Conservation (phyloP, 2,797 vertebrate genomes). For the Falco cherrug region DNA sequence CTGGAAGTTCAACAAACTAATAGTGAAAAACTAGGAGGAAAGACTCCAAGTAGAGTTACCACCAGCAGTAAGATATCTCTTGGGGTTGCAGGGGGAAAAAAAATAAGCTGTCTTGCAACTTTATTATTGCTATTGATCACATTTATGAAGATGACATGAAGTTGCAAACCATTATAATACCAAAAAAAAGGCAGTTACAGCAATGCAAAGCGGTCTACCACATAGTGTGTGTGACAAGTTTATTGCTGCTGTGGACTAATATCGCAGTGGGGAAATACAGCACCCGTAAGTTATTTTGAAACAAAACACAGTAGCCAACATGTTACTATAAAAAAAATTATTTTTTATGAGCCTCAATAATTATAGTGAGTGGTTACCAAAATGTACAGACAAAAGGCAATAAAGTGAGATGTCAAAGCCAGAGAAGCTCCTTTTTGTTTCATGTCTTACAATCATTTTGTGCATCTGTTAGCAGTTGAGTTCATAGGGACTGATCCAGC, state of each 20-base stretch:
- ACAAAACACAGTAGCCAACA: conserved; percentile 8
- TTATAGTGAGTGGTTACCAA: conserved; percentile 60
- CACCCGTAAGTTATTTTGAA: conserved; percentile 40
- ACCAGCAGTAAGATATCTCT: neutral
- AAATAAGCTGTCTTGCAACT: conserved; percentile 10
- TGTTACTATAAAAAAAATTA: neutral
- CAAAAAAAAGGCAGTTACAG: conserved; percentile 41
- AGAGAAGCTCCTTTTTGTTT: neutral
- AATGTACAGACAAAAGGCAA: neutral
- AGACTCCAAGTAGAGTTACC: neutral
- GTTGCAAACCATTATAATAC: conserved; percentile 47
- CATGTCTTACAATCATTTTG: neutral
- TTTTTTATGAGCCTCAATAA: conserved; percentile 51
- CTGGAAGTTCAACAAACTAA: neutral
- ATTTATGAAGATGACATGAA: conserved; percentile 63
- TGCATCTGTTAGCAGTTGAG: neutral
- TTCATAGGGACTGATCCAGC: neutral
- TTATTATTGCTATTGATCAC: conserved; percentile 62
- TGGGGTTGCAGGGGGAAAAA: neutral
- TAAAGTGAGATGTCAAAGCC: neutral
- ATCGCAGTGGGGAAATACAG: conserved; percentile 17
- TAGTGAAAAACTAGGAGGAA: neutral
- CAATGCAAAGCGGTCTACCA: conserved; percentile 65
- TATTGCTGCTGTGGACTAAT: conserved; percentile 40
- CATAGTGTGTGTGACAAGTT: conserved; percentile 53